Evolutionary conservation across 2,113 vertebrate genomes (phyloP), one percentile per base, ranked within the genome.

Genomic region (Sminthopsis crassicaudata): DNA sequence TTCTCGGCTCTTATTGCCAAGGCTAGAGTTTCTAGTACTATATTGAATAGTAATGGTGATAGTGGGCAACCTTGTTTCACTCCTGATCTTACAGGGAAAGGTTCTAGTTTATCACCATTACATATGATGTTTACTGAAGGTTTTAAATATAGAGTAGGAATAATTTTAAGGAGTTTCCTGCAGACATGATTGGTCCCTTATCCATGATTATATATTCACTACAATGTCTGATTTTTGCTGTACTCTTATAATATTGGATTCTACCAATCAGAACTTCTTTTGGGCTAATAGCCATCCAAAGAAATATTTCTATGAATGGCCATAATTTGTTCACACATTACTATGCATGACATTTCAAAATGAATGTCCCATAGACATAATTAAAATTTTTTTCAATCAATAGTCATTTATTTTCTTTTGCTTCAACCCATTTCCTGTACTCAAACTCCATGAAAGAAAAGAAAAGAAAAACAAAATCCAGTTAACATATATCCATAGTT

Each of bases 191-290:
- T 60, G 0, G 46, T 93, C 51, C 94, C 1, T 89, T 48, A 67
- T 12, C 30, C 60, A 19, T 22, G 22, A 42, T 76, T n/a, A 8
- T 93, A 0, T 88, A 95, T 95, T 96, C 60, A 52, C 11, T 67
- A 91, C 30, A 57, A 26, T 96, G 94, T 94, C 93, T 67, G 57
- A 76, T 95, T 91, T 96, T 52, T 90, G 46, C 9, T 96, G 7
- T 7, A 14, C 92, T 95, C 11, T 76, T 42, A 76, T 42, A 76
- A 76, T 42, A 16, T 19, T 42, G 36, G 36, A 91, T 94, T 91
- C 48, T 19, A 26, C 0, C 30, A 92, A 0, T 55, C 30, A 51
- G 25, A 76, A n/a, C 55, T 54, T 93, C 36, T 42, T 94, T 96
- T 94, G 36, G 46, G 22, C 89, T 89, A 91, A 51, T 94, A 96